Percentiles rank a stretch among this genome's conserved stretches.
Conservation (phyloP, 2,797 vertebrate genomes). For the Eulemur mongoz region DNA sequence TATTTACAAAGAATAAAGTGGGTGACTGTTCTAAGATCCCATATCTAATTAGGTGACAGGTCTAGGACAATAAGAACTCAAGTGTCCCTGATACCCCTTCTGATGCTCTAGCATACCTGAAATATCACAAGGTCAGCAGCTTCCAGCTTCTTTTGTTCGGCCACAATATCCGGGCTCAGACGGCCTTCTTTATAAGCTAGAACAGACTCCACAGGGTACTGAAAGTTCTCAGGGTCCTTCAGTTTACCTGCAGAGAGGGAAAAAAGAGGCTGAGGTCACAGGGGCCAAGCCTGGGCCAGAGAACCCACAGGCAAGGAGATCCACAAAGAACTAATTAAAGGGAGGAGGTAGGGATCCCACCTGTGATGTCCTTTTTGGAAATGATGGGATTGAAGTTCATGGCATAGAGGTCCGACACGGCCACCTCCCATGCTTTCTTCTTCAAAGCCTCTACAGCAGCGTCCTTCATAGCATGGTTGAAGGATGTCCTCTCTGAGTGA, state of each 20-base stretch:
- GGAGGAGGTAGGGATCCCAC: constrained; percentile 65
- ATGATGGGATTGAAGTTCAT: constrained; percentile 89
- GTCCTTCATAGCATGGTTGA: constrained; percentile 89
- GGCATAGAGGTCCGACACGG: constrained; percentile 89
- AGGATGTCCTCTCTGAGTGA: constrained; percentile 87
- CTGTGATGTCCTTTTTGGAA: constrained; percentile 87
- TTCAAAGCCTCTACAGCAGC: constrained; percentile 82
- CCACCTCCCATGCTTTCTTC: constrained; percentile 83
- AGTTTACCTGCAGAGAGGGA: constrained; percentile 78
- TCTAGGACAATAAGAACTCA: neutral
- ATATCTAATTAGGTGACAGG: neutral
- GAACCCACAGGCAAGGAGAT: neutral
- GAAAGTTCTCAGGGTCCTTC: constrained; percentile 84
- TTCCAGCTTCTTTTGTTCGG: constrained; percentile 88
- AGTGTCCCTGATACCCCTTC: neutral
- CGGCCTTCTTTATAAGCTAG: constrained; percentile 86
- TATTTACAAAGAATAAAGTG: neutral
- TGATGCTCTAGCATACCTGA: constrained; percentile 83
- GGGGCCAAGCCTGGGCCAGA: neutral
- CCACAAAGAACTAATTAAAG: neutral
- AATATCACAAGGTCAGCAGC: constrained; percentile 89
- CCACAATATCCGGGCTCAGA: constrained; percentile 86
- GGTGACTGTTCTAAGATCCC: neutral
- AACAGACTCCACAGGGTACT: constrained; percentile 83
- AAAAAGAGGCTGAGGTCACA: neutral